phyloP scores from a whole-genome alignment of 2,888 invertebrate genomes.

The Clepsis dumicolana region DNA sequence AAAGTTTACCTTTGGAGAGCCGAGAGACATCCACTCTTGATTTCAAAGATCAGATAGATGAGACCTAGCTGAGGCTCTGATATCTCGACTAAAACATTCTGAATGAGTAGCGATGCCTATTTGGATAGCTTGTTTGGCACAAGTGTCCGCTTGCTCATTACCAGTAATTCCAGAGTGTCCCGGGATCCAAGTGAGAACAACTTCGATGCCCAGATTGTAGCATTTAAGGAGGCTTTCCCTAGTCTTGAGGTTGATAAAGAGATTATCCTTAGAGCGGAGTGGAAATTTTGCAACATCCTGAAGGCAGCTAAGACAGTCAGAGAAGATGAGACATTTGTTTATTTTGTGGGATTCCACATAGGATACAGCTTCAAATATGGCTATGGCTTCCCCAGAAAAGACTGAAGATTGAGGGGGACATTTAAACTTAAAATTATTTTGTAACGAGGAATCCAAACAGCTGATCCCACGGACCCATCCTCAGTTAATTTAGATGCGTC shows the following conservation, averaged over 20 bases:
- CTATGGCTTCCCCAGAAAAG: too few species aligned
- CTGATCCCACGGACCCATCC: conserved; percentile 1
- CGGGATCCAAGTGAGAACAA: background rate
- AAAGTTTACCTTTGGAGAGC: background rate
- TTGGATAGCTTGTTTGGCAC: background rate
- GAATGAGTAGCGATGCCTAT: background rate
- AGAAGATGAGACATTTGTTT: background rate
- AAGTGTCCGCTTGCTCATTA: background rate
- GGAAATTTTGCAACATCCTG: background rate
- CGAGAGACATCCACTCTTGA: background rate
- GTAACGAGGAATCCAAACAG: background rate
- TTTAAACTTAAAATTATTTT: too few species aligned
- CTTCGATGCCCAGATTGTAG: background rate
- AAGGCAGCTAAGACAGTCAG: background rate
- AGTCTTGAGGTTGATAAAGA: background rate
- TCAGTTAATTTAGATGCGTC: conserved; percentile 30
- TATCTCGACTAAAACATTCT: background rate
- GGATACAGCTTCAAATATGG: too few species aligned
- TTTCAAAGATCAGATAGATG: background rate
- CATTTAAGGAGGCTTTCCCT: background rate
- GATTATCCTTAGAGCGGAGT: background rate
- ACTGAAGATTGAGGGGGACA: too few species aligned
- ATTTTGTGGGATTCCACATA: background rate
- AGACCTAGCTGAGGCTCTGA: background rate
- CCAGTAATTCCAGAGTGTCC: background rate